Evolutionary conservation across 2,797 vertebrate genomes (phyloP), one percentile per base, ranked within the genome.

Genomic region (Gambusia yucatana): DNA sequence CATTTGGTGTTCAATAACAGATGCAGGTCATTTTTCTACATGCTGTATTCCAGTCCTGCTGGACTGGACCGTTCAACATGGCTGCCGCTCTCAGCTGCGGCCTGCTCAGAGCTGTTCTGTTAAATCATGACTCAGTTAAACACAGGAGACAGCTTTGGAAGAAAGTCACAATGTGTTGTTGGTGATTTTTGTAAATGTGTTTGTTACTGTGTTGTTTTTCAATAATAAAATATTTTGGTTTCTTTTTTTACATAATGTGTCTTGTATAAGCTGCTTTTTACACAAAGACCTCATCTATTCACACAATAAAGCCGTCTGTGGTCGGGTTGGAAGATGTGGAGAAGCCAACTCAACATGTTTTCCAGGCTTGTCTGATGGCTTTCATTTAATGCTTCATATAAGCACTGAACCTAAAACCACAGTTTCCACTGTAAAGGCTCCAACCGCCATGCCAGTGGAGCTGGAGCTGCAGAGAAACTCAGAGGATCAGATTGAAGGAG

Each of bases 191-290:
- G 30, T 43, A 28, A 61, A 41, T 82, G 75, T 9, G 41, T 88
- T 78, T 83, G 80, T 87, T 87, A 86, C 71, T 89, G 47, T 90
- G 84, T 86, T 84, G 89, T 89, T 86, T 92, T 94, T 88, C 78
- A 85, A 83, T 84, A 95, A 94, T 94, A 94, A 95, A 94, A 73
- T 87, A 0, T 30, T 84, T 89, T 89, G 85, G 80, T 84, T 88
- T 83, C 67, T 25, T 87, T 95, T 94, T 91, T 92, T 82, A 82
- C 41, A 77, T 57, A 78, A 44, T 36, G 44, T 4, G 20, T 46
- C 59, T 72, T 13, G 6, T 75, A 75, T 76, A 46, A 71, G 16
- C 28, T 77, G 25, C 30, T 25, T 39, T 67, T 17, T n/a, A 57
- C 55, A n/a, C 33, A 16, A 39, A 39, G 22, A 50, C 17, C 63